A percentile compares a stretch with the other conserved stretches of the same genome.
phyloP scores from a whole-genome alignment of 2,113 vertebrate species.

The Pangasianodon hypophthalmus region DNA sequence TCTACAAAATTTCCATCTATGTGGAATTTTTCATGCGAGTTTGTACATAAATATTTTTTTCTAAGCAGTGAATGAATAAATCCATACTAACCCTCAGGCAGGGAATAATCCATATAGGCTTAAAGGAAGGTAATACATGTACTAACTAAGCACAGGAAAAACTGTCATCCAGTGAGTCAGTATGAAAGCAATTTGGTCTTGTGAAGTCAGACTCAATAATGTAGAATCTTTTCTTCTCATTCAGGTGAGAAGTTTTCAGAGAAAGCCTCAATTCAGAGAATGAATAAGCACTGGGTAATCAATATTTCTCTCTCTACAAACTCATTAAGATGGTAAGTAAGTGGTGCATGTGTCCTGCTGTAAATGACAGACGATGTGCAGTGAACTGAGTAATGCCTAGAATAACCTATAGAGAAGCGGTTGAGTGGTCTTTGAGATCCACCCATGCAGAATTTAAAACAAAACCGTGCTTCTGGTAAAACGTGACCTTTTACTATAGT shows the following conservation, averaged over 20 bases:
- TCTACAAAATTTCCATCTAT: neutral
- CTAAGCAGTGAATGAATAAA: neutral
- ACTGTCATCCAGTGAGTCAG: neutral
- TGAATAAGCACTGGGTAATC: slow-evolving; percentile 5
- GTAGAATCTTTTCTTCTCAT: neutral
- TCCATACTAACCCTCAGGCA: neutral
- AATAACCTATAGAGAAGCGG: neutral
- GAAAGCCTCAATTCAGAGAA: neutral
- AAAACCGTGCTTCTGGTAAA: neutral
- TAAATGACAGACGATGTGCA: neutral
- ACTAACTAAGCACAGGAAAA: neutral
- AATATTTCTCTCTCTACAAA: slow-evolving; percentile 16
- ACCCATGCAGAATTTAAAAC: neutral
- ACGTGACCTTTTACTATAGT: neutral
- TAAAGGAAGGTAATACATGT: neutral
- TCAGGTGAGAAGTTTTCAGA: neutral
- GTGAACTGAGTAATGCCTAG: neutral
- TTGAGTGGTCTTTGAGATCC: neutral
- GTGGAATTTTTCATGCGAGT: neutral
- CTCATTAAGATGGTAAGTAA: slow-evolving; percentile 63
- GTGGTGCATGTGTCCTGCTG: neutral
- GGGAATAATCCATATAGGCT: slow-evolving; percentile 55
- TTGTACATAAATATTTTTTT: neutral
- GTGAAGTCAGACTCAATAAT: neutral
- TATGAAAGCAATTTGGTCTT: neutral